phyloP scores from a whole-genome alignment of 2,888 invertebrate genomes.

The Caenorhabditis angaria region DNA sequence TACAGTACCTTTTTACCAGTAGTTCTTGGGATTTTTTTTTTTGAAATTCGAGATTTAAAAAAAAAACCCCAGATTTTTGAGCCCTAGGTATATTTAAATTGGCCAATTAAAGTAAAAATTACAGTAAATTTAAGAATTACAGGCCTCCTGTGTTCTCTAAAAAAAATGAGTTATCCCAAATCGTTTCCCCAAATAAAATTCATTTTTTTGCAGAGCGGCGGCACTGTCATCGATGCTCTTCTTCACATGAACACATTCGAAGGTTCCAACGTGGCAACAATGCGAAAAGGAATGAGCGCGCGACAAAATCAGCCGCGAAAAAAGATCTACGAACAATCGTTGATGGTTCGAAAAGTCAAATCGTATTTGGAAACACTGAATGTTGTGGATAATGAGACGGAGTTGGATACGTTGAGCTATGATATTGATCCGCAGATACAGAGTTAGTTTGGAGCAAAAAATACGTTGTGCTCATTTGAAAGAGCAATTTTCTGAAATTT shows the following conservation, averaged over 20 bases:
- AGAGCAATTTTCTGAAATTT: background rate
- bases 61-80: too few species aligned
- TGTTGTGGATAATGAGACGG: constrained; percentile 89
- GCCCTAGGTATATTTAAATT: too few species aligned
- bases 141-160: too few species aligned
- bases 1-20: too few species aligned
- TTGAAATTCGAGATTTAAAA: too few species aligned
- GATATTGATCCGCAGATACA: constrained; percentile 81
- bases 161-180: too few species aligned
- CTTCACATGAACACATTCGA: constrained; percentile 69
- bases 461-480: background rate
- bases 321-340: constrained; percentile 77
- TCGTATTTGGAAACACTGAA: constrained; percentile 91
- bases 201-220: constrained; percentile 55
- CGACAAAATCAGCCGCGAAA: constrained; percentile 55
- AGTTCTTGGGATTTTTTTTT: too few species aligned
- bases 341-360: constrained; percentile 96
- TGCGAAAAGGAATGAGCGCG: constrained; percentile 55
- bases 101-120: too few species aligned
- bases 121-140: too few species aligned
- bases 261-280: constrained; percentile 63
- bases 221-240: constrained; percentile 61
- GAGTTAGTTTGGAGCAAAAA: constrained; percentile 6
- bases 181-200: too few species aligned
- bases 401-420: constrained; percentile 86